Base-by-base conservation (phyloP, 2,888 invertebrate genomes). In the Limenitis camilla region DNA sequence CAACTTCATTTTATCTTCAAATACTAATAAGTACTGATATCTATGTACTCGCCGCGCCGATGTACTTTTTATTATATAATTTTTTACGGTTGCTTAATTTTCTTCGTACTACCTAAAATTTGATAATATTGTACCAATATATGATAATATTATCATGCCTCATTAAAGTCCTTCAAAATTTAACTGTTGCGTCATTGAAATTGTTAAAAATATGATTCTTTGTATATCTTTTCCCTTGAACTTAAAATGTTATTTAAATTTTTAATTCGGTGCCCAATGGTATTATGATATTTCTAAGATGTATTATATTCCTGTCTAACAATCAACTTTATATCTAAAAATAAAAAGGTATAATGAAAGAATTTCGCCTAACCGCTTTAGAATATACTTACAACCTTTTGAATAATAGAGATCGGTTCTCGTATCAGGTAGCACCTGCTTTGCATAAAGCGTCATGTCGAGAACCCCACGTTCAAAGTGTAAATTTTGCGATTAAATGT, bases 1-100 rank as follows among this genome's bases (percentile, higher is more conserved):
- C 76, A 85, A 87, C 84, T 84, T 85, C 83, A 87, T 84, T 85
- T 86, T 85, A 86, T 84, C 83, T 86, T 81, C 79, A 83, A 84
- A 85, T 83, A 85, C 83, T 84, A 86, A 87, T 85, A 87, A 86
- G 82, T 81, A 77, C 77, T 74, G 66, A 74, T 78, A 76, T 74
- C 74, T 78, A 80, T 72, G 74, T 77, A 78, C 74, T 68, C 68
- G 68, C 67, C 68, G 73, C 70, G 66, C 65, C 60, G 66, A 44
- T 30, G 4, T 10, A 45, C 19, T 30, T 19, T 6, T 9, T 5
- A 27, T 32, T 42, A 32, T 42, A 31, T 19, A 10, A 40, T 40
- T 29, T 40, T 40, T 27, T 40, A 4, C 10, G 3, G 2, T 36
- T 5, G 6, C 5, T 36, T 36, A 36, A 36, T 10, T 10, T 5